Evolutionary conservation across 2,797 vertebrate species (phyloP).

Genomic region (Oryzias sinensis): DNA sequence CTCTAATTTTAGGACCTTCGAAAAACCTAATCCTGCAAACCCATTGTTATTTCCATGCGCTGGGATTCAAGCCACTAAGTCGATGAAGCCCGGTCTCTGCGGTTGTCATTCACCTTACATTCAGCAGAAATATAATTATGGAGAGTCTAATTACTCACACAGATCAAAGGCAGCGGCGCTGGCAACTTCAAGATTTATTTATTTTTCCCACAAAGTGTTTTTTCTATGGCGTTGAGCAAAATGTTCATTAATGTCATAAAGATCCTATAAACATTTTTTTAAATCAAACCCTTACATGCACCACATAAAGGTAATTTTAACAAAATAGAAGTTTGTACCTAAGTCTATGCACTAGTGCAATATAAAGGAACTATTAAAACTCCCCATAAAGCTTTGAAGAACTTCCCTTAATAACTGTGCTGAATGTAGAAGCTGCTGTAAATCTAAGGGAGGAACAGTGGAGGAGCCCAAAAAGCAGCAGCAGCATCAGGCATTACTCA

Average conservation of each 20-base stretch:
- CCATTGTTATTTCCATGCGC: constrained; percentile 30
- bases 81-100: constrained; percentile 38
- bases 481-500: constrained; percentile 75
- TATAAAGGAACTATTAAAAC: constrained; percentile 51
- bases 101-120: constrained; percentile 60
- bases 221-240: background rate
- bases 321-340: background rate
- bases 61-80: constrained; percentile 36
- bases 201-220: constrained; percentile 8
- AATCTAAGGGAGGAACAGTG: constrained; percentile 59
- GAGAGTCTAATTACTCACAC: constrained; percentile 58
- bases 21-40: constrained; percentile 22
- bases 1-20: constrained; percentile 48
- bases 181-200: constrained; percentile 34
- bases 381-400: constrained; percentile 36
- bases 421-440: constrained; percentile 24
- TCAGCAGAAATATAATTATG: constrained; percentile 63
- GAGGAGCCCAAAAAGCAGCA: constrained; percentile 47
- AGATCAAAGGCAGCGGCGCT: constrained; percentile 64
- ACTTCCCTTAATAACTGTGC: constrained; percentile 48
- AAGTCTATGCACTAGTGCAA: background rate
- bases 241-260: too few relatives aligned
- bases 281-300: too few relatives aligned
- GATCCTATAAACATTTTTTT: too few relatives aligned
- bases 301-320: too few relatives aligned